A percentile compares a stretch with the other conserved stretches of the same genome.
These are phyloP conservation scores for Dunckerocampus dactyliophorus DNA, from an alignment of 2,113 vertebrate species.

Conservation along the genomic window DNA sequence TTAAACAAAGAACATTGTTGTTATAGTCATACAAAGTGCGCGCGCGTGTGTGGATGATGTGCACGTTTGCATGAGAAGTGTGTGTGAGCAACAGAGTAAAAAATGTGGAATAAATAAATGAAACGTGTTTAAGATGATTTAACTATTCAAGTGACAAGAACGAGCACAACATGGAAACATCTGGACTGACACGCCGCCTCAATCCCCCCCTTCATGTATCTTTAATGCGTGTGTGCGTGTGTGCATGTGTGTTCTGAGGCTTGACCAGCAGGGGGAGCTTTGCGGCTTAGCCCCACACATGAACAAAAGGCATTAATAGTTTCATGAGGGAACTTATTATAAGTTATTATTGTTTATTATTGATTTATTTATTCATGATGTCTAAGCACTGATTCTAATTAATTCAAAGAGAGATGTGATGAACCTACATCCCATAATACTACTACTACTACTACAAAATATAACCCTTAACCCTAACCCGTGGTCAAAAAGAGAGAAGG, in stretches of 20 bases:
- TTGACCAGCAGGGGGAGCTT: conserved; percentile 43
- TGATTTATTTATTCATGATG: not conserved
- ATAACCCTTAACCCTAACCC: too few species aligned
- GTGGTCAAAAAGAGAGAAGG: not conserved
- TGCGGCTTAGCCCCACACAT: conserved; percentile 18
- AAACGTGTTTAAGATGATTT: conserved; percentile 49
- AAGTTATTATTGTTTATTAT: not conserved
- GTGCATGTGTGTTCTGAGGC: conserved; percentile 8
- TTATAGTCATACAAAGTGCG: not conserved
- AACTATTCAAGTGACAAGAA: conserved; percentile 51
- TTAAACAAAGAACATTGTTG: not conserved
- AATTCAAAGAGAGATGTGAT: too few species aligned
- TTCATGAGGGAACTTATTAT: not conserved
- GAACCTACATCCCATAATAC: too few species aligned
- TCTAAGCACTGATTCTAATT: not conserved
- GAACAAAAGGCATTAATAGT: not conserved
- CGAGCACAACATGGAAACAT: conserved; percentile 50
- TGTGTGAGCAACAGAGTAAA: conserved; percentile 21
- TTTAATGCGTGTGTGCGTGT: conserved; percentile 58
- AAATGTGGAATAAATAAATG: conserved; percentile 54
- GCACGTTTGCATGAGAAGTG: conserved; percentile 3
- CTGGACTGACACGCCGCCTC: conserved; percentile 25
- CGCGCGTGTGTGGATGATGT: not conserved
- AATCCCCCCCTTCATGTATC: conserved; percentile 23
- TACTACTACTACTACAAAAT: too few species aligned